Base-by-base conservation (phyloP, 2,113 vertebrate genomes). In the Trochalopteron elliotii region DNA sequence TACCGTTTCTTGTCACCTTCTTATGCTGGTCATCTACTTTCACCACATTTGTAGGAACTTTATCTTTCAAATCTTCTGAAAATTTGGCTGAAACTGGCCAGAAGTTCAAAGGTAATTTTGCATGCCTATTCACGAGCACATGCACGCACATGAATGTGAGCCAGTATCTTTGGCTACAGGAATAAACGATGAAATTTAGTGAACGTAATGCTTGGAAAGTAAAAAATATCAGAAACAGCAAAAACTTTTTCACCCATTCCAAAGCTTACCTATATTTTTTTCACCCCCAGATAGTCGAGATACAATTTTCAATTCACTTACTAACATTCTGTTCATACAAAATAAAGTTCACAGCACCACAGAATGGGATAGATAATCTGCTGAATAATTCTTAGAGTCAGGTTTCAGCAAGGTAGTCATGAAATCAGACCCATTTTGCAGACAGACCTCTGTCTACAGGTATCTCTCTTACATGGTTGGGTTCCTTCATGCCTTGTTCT, bases 121-220 rank as follows among this genome's bases (percentile, higher is more conserved):
- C 40, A 83, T 5, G 2, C 0, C 0, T 50, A 55, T 40, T 56
- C 49, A 35, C 0, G 0, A 88, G 31, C 57, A 68, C 23, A 25
- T 1, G 4, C 33, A 69, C 7, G 17, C 35, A 47, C 45, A 47
- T 1, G 18, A 14, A 17, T 7, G 3, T 61, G 19, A 90, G 31
- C 31, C 2, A 1, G 7, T 45, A 31, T 23, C 24, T 64, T 20
- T 39, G 45, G 61, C 49, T 50, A 70, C 9, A 53, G 45, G 42
- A 89, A 55, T 25, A 61, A 64, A 69, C 15, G 8, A 35, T 11
- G 7, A 76, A 68, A 12, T 35, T 14, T 68, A 10, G 25, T 0
- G 1, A 91, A 47, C 3, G 5, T 35, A 59, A 37, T 21, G 37
- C 10, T 9, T 56, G 4, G 11, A 79, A 79, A 91, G 64, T 0